Evolutionary conservation across 2,797 vertebrate species (phyloP).

Genomic region (Gymnoscopelus microlampas): DNA sequence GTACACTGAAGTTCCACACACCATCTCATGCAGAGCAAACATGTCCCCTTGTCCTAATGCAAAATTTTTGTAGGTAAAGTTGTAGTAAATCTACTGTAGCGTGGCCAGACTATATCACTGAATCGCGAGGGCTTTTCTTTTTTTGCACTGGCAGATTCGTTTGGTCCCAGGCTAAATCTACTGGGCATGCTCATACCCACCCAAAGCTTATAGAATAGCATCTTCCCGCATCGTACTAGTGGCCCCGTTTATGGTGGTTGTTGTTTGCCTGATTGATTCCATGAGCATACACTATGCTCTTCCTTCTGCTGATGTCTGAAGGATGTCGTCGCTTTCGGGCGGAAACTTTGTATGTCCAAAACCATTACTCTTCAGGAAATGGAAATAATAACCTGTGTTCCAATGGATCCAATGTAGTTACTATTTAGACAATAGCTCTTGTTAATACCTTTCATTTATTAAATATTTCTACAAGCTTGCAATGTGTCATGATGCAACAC

Average conservation of each 20-base stretch:
- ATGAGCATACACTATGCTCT: conserved; percentile 42
- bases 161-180: too few species aligned
- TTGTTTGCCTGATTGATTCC: conserved; percentile 27
- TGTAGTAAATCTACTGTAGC: conserved; percentile 6
- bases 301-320: conserved; percentile 44
- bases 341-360: too few species aligned
- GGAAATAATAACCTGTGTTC: too few species aligned
- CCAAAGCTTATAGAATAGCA: not conserved
- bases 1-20: conserved; percentile 74
- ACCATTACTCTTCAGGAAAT: too few species aligned
- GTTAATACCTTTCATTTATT: too few species aligned
- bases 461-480: too few species aligned
- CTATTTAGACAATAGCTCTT: too few species aligned
- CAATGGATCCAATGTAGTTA: too few species aligned
- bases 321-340: not conserved
- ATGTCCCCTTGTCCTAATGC: conserved; percentile 11
- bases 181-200: conserved; percentile 8
- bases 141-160: too few species aligned
- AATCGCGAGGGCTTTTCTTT: too few species aligned
- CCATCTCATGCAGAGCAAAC: conserved; percentile 48
- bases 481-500: too few species aligned
- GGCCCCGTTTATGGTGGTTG: not conserved
- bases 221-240: not conserved
- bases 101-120: too few species aligned
- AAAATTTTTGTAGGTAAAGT: conserved; percentile 20